Conservation (phyloP, 2,888 invertebrate species). For the Pollenia angustigena region DNA sequence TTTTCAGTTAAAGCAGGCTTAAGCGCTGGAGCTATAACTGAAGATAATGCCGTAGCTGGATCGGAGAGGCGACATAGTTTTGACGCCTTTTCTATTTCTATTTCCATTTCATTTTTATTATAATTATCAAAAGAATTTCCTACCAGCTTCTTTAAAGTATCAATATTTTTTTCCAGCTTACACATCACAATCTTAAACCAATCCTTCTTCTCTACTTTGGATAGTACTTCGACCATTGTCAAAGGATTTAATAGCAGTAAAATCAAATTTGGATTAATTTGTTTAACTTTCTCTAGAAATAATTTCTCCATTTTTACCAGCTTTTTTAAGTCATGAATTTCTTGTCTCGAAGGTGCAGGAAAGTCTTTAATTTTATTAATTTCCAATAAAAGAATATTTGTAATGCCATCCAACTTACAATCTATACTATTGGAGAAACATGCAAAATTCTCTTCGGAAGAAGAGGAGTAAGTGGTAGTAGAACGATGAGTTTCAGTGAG, state of each 20-base stretch:
- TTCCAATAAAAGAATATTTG: conserved; percentile 78
- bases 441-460: conserved; percentile 54
- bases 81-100: conserved; percentile 12
- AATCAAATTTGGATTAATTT: conserved; percentile 82
- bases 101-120: conserved; percentile 13
- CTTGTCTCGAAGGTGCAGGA: conserved; percentile 76
- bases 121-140: conserved; percentile 80
- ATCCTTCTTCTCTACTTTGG: conserved; percentile 9
- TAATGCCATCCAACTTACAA: conserved; percentile 75
- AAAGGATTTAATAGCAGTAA: conserved; percentile 82
- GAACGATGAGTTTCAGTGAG: conserved; percentile 42
- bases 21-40: neutral
- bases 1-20: too few species aligned
- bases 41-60: neutral
- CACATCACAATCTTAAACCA: conserved; percentile 79
- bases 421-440: conserved; percentile 58
- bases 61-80: conserved; percentile 22
- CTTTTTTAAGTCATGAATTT: conserved; percentile 79
- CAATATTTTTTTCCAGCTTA: conserved; percentile 82
- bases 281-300: conserved; percentile 82
- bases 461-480: conserved; percentile 44
- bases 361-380: conserved; percentile 82
- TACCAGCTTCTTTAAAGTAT: conserved; percentile 82
- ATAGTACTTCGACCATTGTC: conserved; percentile 78
- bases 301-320: conserved; percentile 79